These are phyloP conservation scores for Synanthedon vespiformis DNA, from an alignment of 2,888 invertebrate genomes.

Conservation along the genomic window DNA sequence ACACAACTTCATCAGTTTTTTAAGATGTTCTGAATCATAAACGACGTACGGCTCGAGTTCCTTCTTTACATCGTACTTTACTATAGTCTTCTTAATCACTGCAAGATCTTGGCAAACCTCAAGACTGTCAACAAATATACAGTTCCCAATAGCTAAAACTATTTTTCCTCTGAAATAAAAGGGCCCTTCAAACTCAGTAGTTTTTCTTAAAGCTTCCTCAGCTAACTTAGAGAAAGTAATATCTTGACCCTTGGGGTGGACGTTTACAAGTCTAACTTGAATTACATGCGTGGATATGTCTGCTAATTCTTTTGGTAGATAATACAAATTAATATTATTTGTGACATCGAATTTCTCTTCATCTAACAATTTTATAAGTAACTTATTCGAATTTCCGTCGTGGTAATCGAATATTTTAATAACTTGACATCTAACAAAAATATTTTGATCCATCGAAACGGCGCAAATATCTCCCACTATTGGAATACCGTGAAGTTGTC, in stretches of 20 bases:
- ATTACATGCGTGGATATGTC: conserved; percentile 51
- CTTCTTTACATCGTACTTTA: conserved; percentile 64
- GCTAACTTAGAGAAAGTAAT: conserved; percentile 45
- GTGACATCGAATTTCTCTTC: conserved; percentile 60
- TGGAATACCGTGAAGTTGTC: conserved; percentile 39
- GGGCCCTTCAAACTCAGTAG: conserved; percentile 35
- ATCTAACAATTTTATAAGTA: conserved; percentile 72
- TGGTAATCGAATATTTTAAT: conserved; percentile 44
- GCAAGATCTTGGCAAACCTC: conserved; percentile 68
- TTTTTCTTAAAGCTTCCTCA: conserved; percentile 25
- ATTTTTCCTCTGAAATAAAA: conserved; percentile 59
- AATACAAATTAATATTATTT: conserved; percentile 46
- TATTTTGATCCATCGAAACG: conserved; percentile 47
- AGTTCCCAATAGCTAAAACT: conserved; percentile 69
- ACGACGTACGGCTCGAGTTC: conserved; percentile 53
- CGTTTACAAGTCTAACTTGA: conserved; percentile 38
- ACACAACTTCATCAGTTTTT: conserved; percentile 56
- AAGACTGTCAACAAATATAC: conserved; percentile 75
- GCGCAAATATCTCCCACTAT: conserved; percentile 71
- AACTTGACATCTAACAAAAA: conserved; percentile 70
- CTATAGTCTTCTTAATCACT: conserved; percentile 56
- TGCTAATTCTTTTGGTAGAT: conserved; percentile 64
- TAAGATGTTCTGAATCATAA: conserved; percentile 57
- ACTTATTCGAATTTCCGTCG: conserved; percentile 30
- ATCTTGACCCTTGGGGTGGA: conserved; percentile 51